Base-by-base conservation (phyloP, 2,113 vertebrate species). In the Rhynchopsitta pachyrhyncha region DNA sequence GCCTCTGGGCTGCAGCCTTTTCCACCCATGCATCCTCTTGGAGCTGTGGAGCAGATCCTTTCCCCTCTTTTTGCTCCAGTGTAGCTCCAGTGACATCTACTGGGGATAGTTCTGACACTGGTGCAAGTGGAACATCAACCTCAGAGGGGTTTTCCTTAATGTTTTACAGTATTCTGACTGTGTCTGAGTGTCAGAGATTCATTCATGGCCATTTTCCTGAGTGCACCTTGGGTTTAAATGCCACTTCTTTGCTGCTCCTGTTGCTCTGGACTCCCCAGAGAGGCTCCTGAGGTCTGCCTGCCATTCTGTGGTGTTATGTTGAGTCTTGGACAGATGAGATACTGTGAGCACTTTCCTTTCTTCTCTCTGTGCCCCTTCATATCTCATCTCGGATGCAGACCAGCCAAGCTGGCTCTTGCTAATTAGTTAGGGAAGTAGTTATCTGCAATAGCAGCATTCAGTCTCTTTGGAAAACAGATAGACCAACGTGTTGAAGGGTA, bases 51-150 rank as follows among this genome's bases (percentile, higher is more conserved):
- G 59, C 67, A 62, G n/a, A 70, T 41, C 68, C 33, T 88, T 52
- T 60, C 33, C 46, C 76, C 31, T 1, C 11, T 8, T 77, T 77
- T 20, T 87, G 49, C 35, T 82, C 17, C 47, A 41, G 62, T 24
- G 80, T n/a, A 82, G 39, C 80, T 96, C 77, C 94, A 82, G 79
- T 97, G 96, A 96, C 92, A 95, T 60, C 96, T 95, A 3, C 41
- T 69, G 95, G 83, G 20, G 18, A 55, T 87, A 33, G 6, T 28
- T 91, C 66, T 66, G 52, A 60, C 39, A 74, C 10, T 12, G 27
- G 8, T 42, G 37, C 22, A 64, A 84, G 35, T 14, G 41, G n/a
- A 90, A 33, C 25, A 29, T 42, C 47, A 73, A 3, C 33, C 14
- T 17, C 33, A 5, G 15, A 13, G 33, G 19, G 6, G 7, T 9